A percentile compares a stretch with the other conserved stretches of the same genome.
phyloP scores from a whole-genome alignment of 1,140 invertebrate species.

The Lutraria rhynchaena region DNA sequence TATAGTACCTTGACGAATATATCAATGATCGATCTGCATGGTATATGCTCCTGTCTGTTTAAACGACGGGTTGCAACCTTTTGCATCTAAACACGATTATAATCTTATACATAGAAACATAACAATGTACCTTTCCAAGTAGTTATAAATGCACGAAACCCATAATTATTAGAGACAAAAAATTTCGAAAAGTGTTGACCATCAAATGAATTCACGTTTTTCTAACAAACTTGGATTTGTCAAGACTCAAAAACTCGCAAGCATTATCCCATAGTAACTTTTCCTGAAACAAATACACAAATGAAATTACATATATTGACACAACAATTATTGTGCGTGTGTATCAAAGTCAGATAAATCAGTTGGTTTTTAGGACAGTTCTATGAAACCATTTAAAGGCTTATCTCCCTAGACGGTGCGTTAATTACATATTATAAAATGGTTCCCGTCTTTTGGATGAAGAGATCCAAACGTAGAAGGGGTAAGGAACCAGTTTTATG shows the following conservation, averaged over 20 bases:
- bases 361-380: neutral
- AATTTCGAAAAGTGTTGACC: too few species aligned
- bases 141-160: too few species aligned
- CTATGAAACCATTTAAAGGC: neutral
- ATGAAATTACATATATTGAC: neutral
- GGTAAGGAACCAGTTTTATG: too few species aligned
- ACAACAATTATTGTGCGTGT: conserved; percentile 3
- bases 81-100: too few species aligned
- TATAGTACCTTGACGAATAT: too few species aligned
- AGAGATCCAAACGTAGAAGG: neutral
- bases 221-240: conserved; percentile 54
- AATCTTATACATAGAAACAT: too few species aligned
- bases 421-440: neutral
- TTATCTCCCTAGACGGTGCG: neutral
- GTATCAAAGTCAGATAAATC: neutral
- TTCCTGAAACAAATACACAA: conserved; percentile 67
- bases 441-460: neutral
- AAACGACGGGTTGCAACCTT: too few species aligned
- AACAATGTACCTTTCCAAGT: too few species aligned
- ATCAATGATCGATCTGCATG: too few species aligned
- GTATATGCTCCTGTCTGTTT: too few species aligned
- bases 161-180: too few species aligned
- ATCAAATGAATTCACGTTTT: neutral
- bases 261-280: conserved; percentile 75
- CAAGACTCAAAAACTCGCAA: conserved; percentile 71